phyloP scores from a whole-genome alignment of 2,113 vertebrate species.

The Machaerirhynchus nigripectus region DNA sequence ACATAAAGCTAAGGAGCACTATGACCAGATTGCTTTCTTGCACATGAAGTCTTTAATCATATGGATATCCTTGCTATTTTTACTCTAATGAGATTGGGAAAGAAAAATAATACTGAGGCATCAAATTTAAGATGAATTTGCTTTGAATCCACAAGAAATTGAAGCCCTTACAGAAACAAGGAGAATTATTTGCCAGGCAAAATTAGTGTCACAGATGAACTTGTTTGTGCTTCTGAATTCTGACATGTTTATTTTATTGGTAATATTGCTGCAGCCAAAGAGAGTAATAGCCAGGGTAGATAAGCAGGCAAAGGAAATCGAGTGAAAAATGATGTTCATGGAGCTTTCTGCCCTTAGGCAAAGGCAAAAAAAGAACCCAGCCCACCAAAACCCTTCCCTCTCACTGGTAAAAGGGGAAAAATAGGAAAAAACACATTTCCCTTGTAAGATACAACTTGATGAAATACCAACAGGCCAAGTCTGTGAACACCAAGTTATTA shows the following conservation, averaged over 20 bases:
- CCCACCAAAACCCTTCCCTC: not conserved
- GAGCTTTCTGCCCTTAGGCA: conserved; percentile 25
- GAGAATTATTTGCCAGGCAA: conserved; percentile 49
- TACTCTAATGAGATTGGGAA: conserved; percentile 67
- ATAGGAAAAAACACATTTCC: not conserved
- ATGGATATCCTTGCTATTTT: conserved; percentile 62
- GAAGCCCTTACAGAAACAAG: conserved; percentile 23
- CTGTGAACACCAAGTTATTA: not conserved
- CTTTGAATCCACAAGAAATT: conserved; percentile 60
- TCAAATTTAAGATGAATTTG: conserved; percentile 58
- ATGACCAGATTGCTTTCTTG: conserved; percentile 57
- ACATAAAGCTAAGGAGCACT: conserved; percentile 59
- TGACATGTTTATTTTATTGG: conserved; percentile 46
- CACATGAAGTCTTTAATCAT: conserved; percentile 62
- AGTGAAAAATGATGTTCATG: conserved; percentile 13
- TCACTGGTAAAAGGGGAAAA: not conserved
- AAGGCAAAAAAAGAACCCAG: not conserved
- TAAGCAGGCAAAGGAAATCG: not conserved
- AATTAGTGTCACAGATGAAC: conserved; percentile 46
- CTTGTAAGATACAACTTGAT: not conserved
- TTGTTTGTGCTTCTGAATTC: conserved; percentile 60
- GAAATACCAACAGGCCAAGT: not conserved
- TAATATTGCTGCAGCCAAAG: not conserved
- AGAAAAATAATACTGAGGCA: conserved; percentile 54
- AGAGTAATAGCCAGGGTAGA: not conserved